A percentile compares a stretch with the other conserved stretches of the same genome.
Evolutionary conservation across 2,113 vertebrate species (phyloP).

Genomic region (Rhinolophus ferrumequinum): DNA sequence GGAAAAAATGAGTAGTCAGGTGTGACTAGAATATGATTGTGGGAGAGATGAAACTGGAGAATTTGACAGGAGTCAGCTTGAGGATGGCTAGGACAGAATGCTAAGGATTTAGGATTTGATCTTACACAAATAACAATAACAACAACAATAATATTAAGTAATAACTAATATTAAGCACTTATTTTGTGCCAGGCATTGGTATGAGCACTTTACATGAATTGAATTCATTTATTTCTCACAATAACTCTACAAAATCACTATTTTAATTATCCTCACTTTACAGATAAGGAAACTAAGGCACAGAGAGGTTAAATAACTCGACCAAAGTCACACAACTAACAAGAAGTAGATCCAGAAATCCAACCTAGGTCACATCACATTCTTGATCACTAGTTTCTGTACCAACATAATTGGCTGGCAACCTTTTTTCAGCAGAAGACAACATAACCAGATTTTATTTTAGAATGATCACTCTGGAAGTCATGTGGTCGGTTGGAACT

Average conservation of each 20-base stretch:
- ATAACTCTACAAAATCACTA: background rate
- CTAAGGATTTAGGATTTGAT: background rate
- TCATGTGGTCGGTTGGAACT: rapidly evolving
- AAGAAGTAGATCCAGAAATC: background rate
- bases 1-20: background rate
- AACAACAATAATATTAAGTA: background rate
- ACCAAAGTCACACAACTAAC: background rate
- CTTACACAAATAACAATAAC: background rate
- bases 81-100: background rate
- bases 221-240: background rate
- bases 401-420: background rate
- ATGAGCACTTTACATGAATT: background rate
- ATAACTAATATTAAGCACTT: background rate
- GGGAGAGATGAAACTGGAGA: background rate
- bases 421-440: background rate
- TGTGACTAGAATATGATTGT: background rate
- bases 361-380: background rate
- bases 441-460: background rate
- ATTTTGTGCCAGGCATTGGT: background rate
- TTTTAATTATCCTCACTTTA: background rate
- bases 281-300: background rate
- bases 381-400: background rate
- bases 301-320: background rate
- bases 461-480: background rate
- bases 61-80: background rate